Conservation (phyloP, 2,797 vertebrate species). For the Tragelaphus eurycerus region DNA sequence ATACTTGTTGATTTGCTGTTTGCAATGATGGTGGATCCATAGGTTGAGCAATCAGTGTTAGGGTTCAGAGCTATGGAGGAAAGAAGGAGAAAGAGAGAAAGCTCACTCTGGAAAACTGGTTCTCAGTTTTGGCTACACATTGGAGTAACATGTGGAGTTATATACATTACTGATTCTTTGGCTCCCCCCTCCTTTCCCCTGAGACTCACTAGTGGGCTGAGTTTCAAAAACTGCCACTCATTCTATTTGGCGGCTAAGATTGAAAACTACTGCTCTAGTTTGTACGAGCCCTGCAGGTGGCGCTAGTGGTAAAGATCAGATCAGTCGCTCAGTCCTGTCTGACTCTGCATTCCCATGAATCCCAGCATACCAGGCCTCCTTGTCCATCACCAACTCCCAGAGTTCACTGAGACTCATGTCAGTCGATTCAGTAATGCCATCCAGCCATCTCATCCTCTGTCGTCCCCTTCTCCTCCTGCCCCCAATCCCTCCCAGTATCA, state of each 20-base stretch:
- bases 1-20: constrained; percentile 71
- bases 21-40: neutral
- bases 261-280: neutral
- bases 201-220: neutral
- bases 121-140: neutral
- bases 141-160: neutral
- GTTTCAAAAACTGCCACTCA: neutral
- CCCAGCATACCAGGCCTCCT: no score
- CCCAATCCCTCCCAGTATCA: no score
- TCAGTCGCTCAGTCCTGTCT: no score
- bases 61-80: neutral
- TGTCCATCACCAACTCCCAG: no score
- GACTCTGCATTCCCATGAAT: no score
- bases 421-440: no score
- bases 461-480: no score
- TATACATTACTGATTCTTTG: neutral
- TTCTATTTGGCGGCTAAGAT: neutral
- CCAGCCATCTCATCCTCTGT: no score
- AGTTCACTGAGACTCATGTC: no score
- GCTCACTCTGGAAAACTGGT: neutral
- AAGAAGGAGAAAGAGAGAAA: neutral
- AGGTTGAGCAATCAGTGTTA: constrained; percentile 59
- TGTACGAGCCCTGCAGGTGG: neutral
- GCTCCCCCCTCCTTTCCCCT: neutral
- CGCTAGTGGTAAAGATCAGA: neutral